Percentiles rank a stretch among this genome's conserved stretches.
Conservation (phyloP, 2,113 vertebrate genomes). For the Eleginops maclovinus region DNA sequence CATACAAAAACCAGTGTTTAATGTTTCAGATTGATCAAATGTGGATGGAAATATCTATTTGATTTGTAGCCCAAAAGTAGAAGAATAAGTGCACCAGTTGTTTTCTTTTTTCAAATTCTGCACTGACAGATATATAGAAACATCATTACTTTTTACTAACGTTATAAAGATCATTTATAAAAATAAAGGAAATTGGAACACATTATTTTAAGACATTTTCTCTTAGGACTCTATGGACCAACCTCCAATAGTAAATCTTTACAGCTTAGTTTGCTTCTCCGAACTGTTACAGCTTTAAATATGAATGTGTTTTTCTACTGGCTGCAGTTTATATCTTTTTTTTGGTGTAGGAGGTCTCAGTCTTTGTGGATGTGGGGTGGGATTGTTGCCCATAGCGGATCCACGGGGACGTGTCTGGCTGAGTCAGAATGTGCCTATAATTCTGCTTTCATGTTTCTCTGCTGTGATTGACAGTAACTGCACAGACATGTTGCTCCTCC, state of each 20-base stretch:
- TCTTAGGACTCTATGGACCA: not conserved
- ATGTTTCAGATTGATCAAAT: not conserved
- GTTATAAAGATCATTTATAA: not conserved
- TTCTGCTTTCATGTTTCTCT: slow-evolving; percentile 58
- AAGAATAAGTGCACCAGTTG: not conserved
- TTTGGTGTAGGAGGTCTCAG: slow-evolving; percentile 27
- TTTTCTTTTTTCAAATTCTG: slow-evolving; percentile 1
- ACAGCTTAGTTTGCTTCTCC: not conserved
- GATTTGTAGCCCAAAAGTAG: not conserved
- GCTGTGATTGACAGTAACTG: slow-evolving; percentile 68
- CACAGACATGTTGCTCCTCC: slow-evolving; percentile 40
- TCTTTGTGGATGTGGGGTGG: slow-evolving; percentile 40
- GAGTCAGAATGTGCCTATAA: slow-evolving; percentile 61
- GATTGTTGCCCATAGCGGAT: slow-evolving; percentile 51
- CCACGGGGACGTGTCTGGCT: slow-evolving; percentile 55
- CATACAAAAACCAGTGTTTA: not conserved
- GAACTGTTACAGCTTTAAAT: slow-evolving; percentile 22
- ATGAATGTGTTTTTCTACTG: slow-evolving; percentile 31
- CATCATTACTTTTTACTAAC: not conserved
- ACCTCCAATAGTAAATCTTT: slow-evolving; percentile 6
- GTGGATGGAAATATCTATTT: not conserved
- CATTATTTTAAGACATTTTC: slow-evolving; percentile 10
- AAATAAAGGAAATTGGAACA: not conserved
- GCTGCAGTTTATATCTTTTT: slow-evolving; percentile 37
- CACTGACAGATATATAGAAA: not conserved